Base-by-base conservation (phyloP, 1,140 invertebrate genomes). In the Hycleus cichorii region DNA sequence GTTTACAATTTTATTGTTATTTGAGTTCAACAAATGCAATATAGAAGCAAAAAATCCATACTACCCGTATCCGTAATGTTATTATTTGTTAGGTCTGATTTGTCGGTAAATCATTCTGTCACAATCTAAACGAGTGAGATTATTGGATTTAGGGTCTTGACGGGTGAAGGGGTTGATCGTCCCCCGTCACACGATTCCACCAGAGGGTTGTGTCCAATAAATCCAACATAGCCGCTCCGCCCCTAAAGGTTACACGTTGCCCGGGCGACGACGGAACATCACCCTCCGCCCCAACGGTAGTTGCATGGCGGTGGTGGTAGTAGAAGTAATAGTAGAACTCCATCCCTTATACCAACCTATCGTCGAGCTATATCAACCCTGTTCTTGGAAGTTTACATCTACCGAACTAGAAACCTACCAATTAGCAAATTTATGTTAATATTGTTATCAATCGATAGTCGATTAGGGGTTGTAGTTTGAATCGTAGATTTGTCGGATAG, bases 71-170 rank as follows among this genome's bases (percentile, higher is more conserved):
- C 42, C 58, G 11, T 52, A 60, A 51, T 57, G 48, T 60, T 60
- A 57, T 60, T 64, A 67, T 64, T 62, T 60, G 52, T 63, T 48
- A 48, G 65, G 50, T 59, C 54, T 60, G 60, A 68, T 68, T 68
- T 65, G 64, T 64, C 62, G 60, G 63, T 68, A 68, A 66, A 68
- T 68, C 67, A 62, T 64, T 59, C 64, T 60, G 63, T 66, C 64
- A 65, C 63, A 68, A 66, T 66, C 63, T 65, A 68, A 68, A 64
- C 66, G 64, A 64, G 59, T 53, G 58, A 62, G 63, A 67, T 68
- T 68, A 68, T 66, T 68, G 67, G 67, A 68, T 68, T 68, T 68
- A 47, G 58, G 58, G 51, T 49, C 51, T 48, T 45, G 39, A 50
- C 51, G 49, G 57, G 39, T 40, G 45, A 53, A 32, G 38, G 56